A percentile compares a stretch with the other conserved stretches of the same genome.
Evolutionary conservation across 2,797 vertebrate genomes (phyloP).

Genomic region (Hypotaenidia philippensis): DNA sequence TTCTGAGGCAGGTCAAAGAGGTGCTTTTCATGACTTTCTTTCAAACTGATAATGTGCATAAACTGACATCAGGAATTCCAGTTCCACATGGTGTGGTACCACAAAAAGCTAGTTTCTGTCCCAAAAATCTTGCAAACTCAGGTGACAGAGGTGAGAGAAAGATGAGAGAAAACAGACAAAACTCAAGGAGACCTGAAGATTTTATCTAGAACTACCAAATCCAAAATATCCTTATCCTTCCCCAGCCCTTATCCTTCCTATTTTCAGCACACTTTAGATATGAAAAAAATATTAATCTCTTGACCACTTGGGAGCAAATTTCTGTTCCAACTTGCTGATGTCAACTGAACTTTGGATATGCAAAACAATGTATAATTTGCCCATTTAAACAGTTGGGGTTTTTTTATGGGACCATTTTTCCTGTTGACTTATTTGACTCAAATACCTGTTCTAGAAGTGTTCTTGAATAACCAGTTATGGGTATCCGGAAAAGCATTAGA

Average conservation of each 20-base stretch:
- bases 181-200: background rate
- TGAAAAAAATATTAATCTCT: background rate
- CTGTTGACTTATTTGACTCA: background rate
- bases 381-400: background rate
- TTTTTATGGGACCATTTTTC: background rate
- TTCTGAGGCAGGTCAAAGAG: background rate
- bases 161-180: background rate
- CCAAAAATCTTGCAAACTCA: background rate
- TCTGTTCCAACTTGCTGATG: background rate
- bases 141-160: background rate
- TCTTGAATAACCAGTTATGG: background rate
- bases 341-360: background rate
- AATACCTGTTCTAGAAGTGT: background rate
- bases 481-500: background rate
- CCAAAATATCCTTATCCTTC: background rate
- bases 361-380: background rate
- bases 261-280: background rate
- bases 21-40: background rate
- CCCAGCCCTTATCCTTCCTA: background rate
- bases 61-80: background rate
- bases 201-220: background rate
- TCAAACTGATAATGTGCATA: background rate
- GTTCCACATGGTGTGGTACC: background rate
- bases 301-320: background rate
- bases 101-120: background rate